Conservation (phyloP, 2,797 vertebrate species). For the Schizopygopsis pylzovi region DNA sequence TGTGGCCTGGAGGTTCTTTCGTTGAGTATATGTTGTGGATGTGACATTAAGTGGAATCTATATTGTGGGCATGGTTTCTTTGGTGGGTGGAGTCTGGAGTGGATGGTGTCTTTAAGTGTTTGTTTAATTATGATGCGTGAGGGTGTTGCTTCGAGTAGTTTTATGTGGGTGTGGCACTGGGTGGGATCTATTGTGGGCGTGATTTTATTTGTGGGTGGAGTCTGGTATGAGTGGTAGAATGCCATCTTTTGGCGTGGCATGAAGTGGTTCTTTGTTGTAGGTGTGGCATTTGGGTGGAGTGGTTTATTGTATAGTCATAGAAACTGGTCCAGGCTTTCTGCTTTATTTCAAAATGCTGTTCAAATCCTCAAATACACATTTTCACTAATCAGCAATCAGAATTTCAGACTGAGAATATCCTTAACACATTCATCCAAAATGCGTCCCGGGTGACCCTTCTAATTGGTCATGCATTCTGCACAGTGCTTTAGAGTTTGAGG, state of each 20-base stretch:
- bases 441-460: neutral
- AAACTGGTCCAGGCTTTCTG: neutral
- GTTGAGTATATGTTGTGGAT: neutral
- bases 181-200: neutral
- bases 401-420: constrained; percentile 3
- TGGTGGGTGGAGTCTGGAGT: neutral
- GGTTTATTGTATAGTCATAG: neutral
- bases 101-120: neutral
- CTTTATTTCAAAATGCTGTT: neutral
- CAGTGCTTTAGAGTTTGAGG: constrained; percentile 11
- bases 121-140: neutral
- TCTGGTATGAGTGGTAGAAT: no score
- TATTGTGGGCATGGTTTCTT: neutral
- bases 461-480: constrained; percentile 33
- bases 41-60: neutral
- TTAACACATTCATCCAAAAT: constrained; percentile 15
- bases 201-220: neutral
- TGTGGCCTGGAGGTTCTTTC: neutral
- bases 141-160: neutral
- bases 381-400: constrained; percentile 15
- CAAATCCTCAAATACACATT: neutral
- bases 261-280: neutral
- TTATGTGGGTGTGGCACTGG: neutral
- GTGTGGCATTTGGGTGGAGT: neutral
- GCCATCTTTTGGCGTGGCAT: neutral